Percentiles rank a stretch among this genome's conserved stretches.
Conservation (phyloP, 2,113 vertebrate genomes). For the Corythoichthys intestinalis region DNA sequence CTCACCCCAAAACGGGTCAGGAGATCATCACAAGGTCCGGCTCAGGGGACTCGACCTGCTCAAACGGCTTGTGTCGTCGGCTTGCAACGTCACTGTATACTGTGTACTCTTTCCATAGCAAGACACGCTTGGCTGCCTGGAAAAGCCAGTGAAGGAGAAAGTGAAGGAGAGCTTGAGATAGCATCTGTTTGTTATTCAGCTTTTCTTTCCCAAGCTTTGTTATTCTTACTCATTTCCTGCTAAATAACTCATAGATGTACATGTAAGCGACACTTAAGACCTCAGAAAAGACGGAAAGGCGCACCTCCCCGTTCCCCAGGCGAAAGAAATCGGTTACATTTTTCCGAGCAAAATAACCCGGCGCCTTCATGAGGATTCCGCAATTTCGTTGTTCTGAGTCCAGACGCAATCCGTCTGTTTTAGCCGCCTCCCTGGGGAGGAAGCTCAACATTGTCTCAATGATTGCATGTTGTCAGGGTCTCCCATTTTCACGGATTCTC, state of each 20-base stretch:
- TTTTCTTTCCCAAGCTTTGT: conserved; percentile 71
- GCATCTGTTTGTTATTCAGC: conserved; percentile 66
- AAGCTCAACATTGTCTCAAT: too few relatives aligned
- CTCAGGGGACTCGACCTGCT: conserved; percentile 19
- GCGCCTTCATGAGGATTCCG: conserved; percentile 44
- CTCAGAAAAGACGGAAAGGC: conserved; percentile 4
- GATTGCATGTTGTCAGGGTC: too few relatives aligned
- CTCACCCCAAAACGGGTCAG: conserved; percentile 57
- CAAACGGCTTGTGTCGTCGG: too few relatives aligned
- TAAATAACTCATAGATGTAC: conserved; percentile 67
- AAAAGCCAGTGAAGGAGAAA: not conserved
- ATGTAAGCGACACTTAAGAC: conserved; percentile 40
- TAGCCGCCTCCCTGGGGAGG: conserved; percentile 39
- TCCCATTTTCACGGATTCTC: too few relatives aligned
- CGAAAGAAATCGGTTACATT: conserved; percentile 34
- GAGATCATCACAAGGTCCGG: conserved; percentile 63
- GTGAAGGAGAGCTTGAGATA: conserved; percentile 37
- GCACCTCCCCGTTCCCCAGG: conserved; percentile 32
- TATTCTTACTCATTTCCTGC: conserved; percentile 72
- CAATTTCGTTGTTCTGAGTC: conserved; percentile 37
- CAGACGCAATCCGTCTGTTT: conserved; percentile 55
- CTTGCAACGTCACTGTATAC: too few relatives aligned
- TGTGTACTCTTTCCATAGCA: not conserved
- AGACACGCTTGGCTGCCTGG: conserved; percentile 13
- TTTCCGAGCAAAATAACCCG: conserved; percentile 45